Evolutionary conservation across 2,113 vertebrate species (phyloP).

Genomic region (Protobothrops flavoviridis): DNA sequence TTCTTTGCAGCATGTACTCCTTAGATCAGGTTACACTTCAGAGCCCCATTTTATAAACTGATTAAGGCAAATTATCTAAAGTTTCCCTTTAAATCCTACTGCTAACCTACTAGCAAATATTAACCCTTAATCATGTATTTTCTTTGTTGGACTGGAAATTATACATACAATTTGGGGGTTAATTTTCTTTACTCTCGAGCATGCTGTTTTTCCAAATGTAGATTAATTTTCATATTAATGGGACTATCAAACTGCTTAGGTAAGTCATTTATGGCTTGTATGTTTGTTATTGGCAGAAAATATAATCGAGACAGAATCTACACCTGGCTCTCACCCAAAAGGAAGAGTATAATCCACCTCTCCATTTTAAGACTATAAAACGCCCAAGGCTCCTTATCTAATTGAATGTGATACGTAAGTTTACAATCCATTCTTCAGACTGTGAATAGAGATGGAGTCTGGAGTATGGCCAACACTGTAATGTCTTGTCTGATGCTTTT

Average conservation of each 20-base stretch:
- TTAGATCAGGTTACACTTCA: neutral
- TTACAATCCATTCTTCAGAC: conserved; percentile 25
- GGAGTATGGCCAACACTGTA: conserved; percentile 33
- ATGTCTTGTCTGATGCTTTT: conserved; percentile 24
- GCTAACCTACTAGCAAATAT: neutral
- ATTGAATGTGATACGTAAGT: conserved; percentile 33
- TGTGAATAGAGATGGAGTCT: conserved; percentile 32
- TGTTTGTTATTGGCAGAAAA: neutral
- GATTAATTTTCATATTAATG: neutral
- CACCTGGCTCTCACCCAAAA: neutral
- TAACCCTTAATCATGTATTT: neutral
- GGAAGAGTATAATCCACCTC: neutral
- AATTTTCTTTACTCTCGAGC: neutral
- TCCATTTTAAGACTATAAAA: conserved; percentile 13
- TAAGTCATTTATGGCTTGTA: neutral
- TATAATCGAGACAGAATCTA: conserved; percentile 1
- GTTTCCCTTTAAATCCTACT: neutral
- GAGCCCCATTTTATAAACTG: neutral
- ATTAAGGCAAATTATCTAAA: neutral
- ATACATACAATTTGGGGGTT: neutral
- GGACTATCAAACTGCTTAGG: neutral
- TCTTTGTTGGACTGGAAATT: neutral
- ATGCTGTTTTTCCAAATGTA: neutral
- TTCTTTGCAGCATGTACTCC: neutral
- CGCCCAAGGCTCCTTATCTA: conserved; percentile 15